Base-by-base conservation (phyloP, 2,888 invertebrate species). In the Diploptera punctata region DNA sequence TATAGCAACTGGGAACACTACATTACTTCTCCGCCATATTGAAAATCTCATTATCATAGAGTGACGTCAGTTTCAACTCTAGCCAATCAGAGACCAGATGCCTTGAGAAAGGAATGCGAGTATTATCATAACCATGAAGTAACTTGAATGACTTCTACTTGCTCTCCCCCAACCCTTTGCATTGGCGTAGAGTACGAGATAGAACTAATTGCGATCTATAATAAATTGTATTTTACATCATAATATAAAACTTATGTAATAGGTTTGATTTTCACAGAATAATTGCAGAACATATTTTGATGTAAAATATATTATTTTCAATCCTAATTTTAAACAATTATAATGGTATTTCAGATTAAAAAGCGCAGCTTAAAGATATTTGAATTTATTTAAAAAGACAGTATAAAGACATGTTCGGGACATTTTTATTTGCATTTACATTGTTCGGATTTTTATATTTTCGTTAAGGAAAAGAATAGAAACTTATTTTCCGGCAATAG, bases 21-120 rank as follows among this genome's bases (percentile, higher is more conserved):
- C 87, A 88, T 87, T 88, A 88, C 89, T 89, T 89, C 88, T 89
- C 90, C 90, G 91, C 91, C 91, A 91, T 91, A 90, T 91, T 91
- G 91, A 89, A 91, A 91, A 91, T 90, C 91, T 89, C 90, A 91
- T 90, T 90, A 90, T 90, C 90, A 90, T 18, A 88, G 89, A 81
- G 87, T 91, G 91, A 91, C 91, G 91, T 91, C 91, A 91, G 75
- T 76, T 74, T 74, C 75, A 76, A 75, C 85, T 85, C 86, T 84
- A 85, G 85, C 85, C 84, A 83, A 83, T 85, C 85, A 84, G 84
- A 82, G 84, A 81, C 81, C 83, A 82, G 83, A 84, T 84, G 83
- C 83, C 82, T 83, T 82, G 81, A 81, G 81, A 83, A 82, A 82
- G 84, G 83, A 84, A 84, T 84, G 84, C 83, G 84, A 83, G 82